Conservation (phyloP, 2,113 vertebrate genomes). For the Nerophis lumbriciformis region DNA sequence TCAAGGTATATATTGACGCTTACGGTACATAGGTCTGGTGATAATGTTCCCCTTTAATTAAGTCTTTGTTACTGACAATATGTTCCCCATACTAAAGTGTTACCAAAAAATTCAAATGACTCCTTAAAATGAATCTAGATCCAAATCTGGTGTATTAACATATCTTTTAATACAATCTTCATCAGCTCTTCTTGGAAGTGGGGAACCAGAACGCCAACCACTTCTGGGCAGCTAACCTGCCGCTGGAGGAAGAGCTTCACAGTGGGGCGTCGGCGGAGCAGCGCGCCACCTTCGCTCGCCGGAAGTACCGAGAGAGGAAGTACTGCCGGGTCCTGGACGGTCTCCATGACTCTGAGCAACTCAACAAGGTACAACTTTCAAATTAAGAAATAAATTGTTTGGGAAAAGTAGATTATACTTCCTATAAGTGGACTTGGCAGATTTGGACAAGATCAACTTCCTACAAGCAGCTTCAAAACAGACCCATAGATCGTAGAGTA, state of each 20-base stretch:
- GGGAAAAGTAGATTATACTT: background rate
- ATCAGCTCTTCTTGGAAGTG: slow-evolving; percentile 86
- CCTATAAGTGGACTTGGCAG: slow-evolving; percentile 9
- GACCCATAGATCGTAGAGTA: background rate
- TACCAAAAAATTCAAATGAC: too few species aligned
- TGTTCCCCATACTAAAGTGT: too few species aligned
- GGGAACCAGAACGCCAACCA: slow-evolving; percentile 90
- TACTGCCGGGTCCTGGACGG: slow-evolving; percentile 74
- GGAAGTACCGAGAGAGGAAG: slow-evolving; percentile 91
- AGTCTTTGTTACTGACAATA: too few species aligned
- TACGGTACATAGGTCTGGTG: too few species aligned
- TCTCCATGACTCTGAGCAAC: slow-evolving; percentile 73
- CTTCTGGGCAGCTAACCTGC: slow-evolving; percentile 91
- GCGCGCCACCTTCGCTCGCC: slow-evolving; percentile 81
- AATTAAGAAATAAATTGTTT: background rate
- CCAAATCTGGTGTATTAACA: background rate
- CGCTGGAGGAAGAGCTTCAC: slow-evolving; percentile 78
- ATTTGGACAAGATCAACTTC: slow-evolving; percentile 29
- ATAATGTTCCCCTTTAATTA: too few species aligned
- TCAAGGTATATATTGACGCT: too few species aligned
- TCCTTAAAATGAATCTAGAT: too few species aligned
- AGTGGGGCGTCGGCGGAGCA: slow-evolving; percentile 75
- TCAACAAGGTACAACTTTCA: slow-evolving; percentile 82
- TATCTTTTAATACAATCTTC: background rate
- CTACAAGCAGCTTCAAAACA: slow-evolving; percentile 9